A percentile compares a stretch with the other conserved stretches of the same genome.
Conservation (phyloP, 2,888 invertebrate species). For the Macrosiphum euphorbiae region DNA sequence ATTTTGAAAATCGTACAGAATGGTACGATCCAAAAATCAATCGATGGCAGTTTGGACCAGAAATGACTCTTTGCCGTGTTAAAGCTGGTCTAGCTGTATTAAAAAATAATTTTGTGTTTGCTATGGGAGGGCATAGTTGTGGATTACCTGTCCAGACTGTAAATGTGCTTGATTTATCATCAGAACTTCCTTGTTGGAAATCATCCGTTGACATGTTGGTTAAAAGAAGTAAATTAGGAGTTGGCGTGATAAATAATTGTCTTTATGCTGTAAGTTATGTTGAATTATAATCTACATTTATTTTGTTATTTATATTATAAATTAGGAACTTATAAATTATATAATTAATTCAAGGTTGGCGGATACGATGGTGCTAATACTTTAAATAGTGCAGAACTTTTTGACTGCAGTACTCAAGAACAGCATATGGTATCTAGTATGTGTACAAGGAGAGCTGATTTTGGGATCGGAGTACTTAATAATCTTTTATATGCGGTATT, state of each 20-base stretch:
- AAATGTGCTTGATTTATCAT: conserved; percentile 89
- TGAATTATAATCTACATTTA: background rate
- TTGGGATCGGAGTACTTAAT: too few species aligned
- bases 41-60: conserved; percentile 87
- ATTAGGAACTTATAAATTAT: background rate
- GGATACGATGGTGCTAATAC: conserved; percentile 96
- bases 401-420: conserved; percentile 81
- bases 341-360: conserved; percentile 73
- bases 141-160: conserved; percentile 92
- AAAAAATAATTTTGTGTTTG: conserved; percentile 71
- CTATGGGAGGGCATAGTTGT: conserved; percentile 85
- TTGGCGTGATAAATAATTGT: conserved; percentile 74
- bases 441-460: too few species aligned
- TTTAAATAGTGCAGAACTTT: conserved; percentile 91
- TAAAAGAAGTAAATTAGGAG: conserved; percentile 82
- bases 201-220: conserved; percentile 91
- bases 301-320: background rate
- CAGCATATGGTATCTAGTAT: conserved; percentile 78
- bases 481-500: too few species aligned
- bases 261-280: conserved; percentile 83
- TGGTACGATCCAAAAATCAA: conserved; percentile 88
- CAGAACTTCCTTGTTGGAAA: conserved; percentile 82
- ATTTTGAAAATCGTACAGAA: conserved; percentile 95
- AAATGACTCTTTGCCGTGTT: conserved; percentile 83
- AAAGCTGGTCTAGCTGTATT: conserved; percentile 82